These are phyloP conservation scores for Cebidichthys violaceus DNA, from an alignment of 2,113 vertebrate genomes.

Conservation along the genomic window DNA sequence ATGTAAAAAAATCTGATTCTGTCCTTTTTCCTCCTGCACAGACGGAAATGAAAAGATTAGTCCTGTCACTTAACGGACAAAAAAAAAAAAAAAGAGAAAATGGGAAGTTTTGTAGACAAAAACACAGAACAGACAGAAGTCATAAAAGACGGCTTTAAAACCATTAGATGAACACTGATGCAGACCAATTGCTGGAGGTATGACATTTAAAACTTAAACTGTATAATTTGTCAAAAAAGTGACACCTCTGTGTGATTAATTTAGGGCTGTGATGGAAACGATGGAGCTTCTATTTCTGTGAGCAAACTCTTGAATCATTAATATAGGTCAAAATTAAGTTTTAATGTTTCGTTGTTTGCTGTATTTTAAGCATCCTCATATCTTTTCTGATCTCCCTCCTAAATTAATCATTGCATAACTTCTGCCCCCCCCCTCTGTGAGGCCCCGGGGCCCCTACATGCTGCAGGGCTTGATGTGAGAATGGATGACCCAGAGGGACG, in stretches of 20 bases:
- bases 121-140: not conserved
- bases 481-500: not conserved
- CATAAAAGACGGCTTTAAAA: not conserved
- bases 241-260: not conserved
- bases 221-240: slow-evolving; percentile 14
- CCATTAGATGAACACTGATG: not conserved
- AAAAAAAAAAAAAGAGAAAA: not conserved
- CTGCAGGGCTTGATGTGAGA: not conserved
- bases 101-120: not conserved
- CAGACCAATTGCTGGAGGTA: not conserved
- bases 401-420: not conserved
- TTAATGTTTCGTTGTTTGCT: not conserved
- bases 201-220: not conserved
- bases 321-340: not conserved
- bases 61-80: slow-evolving; percentile 3
- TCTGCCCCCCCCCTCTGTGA: not conserved
- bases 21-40: not conserved
- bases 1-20: slow-evolving; percentile 15
- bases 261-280: not conserved
- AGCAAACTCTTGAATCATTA: not conserved
- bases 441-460: not conserved
- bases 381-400: not conserved
- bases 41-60: slow-evolving; percentile 14
- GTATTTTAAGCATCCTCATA: not conserved
- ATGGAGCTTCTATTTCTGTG: not conserved